Evolutionary conservation across 1,140 invertebrate species (phyloP), one percentile per base, ranked within the genome.

Genomic region (Heliconius hewitsoni): DNA sequence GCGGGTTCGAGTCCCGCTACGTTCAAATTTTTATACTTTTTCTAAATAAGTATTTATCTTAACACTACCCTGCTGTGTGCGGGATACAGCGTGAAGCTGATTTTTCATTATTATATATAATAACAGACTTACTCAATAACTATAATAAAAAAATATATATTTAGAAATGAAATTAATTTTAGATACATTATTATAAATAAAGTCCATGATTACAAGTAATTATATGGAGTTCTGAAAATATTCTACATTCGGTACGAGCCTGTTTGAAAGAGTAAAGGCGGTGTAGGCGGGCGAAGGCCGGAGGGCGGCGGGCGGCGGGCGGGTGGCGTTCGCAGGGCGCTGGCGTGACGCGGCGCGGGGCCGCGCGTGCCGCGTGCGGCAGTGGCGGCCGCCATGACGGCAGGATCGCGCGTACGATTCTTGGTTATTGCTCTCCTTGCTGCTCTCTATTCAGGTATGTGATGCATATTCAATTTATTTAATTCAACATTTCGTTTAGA

Each of bases 371-470:
- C 76, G 82, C 83, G 80, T 81, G 73, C 90, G 90, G 87, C 87
- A 90, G 89, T 90, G 84, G 70, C 82, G 85, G 86, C 86, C 89
- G 91, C 85, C 89, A 94, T 93, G 91, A 85, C 86, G 87, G 87
- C 84, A 84, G 88, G 85, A 82, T 85, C 90, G 88, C 93, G 93
- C 87, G 93, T 84, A 77, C 87, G 85, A 55, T 39, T 94, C 76
- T 85, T 93, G 27, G 74, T 76, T 37, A 70, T 86, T 73, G 90
- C 86, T 8, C 80, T 94, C 8, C 86, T 94, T 73, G 87, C 92
- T 76, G 84, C 87, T 77, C 83, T 92, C 19, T 93, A 93, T 80
- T 90, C 92, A 94, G 92, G 92, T 94, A 92, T 79, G 70, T 71
- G 70, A 73, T 66, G 4, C n/a, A 66, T 30, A 66, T 66, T 66